Evolutionary conservation across 2,797 vertebrate species (phyloP), one percentile per base, ranked within the genome.

Genomic region (Columba guinea): DNA sequence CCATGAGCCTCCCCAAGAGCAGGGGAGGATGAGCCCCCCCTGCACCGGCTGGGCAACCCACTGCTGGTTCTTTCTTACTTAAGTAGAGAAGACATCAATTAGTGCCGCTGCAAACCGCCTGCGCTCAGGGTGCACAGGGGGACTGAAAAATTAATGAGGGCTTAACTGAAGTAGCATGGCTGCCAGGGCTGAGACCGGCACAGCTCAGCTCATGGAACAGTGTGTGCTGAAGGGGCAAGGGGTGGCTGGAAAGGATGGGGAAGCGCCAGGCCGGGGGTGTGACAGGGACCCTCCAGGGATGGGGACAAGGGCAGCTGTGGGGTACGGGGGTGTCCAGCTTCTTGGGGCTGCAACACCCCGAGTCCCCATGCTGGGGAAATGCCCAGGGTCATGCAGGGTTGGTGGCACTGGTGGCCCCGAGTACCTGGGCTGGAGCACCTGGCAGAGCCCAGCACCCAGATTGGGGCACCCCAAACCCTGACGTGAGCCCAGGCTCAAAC

Each of bases 61-160:
- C 46, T 10, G 73, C 77, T 2, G 0, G 14, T 21, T 41, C 48
- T 19, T 6, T 11, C 51, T 5, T 34, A 28, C 41, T 7, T 49
- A 63, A 65, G 55, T 24, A 15, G 46, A 59, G 88, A 68, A 74
- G 83, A 22, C 69, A 18, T 56, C 90, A 68, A 63, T 90, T 53
- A 71, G 56, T 15, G 6, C 39, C 68, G 24, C 69, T 15, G 69
- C 65, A 34, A 81, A 48, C 21, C 12, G 0, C 52, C 56, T 22
- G 11, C 4, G 14, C 49, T 16, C 35, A 13, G 41, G 12, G 16
- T 23, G 71, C 46, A 3, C 86, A 34, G 58, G 41, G 88, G 49
- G 35, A 52, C 55, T 94, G 77, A 62, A 94, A 90, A 88, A 95
- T 92, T 79, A 78, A 95, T 84, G 90, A 95, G 81, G 22, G 51